phyloP scores from a whole-genome alignment of 2,888 invertebrate species.

The Erebia palarica region DNA sequence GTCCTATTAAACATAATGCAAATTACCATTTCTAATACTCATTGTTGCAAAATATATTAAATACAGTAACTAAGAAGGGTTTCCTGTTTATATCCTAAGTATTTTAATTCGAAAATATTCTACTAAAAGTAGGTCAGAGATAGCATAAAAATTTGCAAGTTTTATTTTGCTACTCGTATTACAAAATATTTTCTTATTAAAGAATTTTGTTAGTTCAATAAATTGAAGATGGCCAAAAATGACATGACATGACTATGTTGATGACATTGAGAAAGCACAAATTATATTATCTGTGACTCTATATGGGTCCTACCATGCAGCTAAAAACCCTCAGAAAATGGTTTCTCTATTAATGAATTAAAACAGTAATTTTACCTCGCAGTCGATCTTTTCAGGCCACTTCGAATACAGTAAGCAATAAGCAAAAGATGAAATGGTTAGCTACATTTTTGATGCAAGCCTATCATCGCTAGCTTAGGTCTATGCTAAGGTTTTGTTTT shows the following conservation, averaged over 20 bases:
- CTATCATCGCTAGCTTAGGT: slow-evolving; percentile 32
- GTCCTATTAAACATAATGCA: too few relatives aligned
- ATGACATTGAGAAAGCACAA: not conserved
- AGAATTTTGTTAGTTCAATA: not conserved
- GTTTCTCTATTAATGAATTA: slow-evolving; percentile 30
- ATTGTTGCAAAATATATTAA: too few relatives aligned
- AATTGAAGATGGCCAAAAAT: not conserved
- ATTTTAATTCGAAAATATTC: too few relatives aligned
- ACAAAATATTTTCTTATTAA: not conserved
- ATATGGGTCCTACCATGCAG: slow-evolving; percentile 24
- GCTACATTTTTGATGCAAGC: slow-evolving; percentile 51
- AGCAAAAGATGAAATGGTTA: slow-evolving; percentile 69
- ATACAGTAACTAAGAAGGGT: too few relatives aligned
- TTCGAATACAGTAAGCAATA: slow-evolving; percentile 72
- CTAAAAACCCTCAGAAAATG: slow-evolving; percentile 23
- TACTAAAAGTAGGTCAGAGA: too few relatives aligned
- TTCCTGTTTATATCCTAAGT: too few relatives aligned
- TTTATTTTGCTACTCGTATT: too few relatives aligned
- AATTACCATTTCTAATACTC: too few relatives aligned
- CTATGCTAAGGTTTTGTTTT: slow-evolving; percentile 23
- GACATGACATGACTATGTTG: not conserved
- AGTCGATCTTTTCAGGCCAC: slow-evolving; percentile 78
- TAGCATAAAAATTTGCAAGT: too few relatives aligned
- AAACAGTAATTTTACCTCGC: slow-evolving; percentile 65
- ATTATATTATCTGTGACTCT: not conserved